A percentile compares a stretch with the other conserved stretches of the same genome.
Conservation (phyloP, 2,797 vertebrate genomes). For the Microhierax caerulescens region DNA sequence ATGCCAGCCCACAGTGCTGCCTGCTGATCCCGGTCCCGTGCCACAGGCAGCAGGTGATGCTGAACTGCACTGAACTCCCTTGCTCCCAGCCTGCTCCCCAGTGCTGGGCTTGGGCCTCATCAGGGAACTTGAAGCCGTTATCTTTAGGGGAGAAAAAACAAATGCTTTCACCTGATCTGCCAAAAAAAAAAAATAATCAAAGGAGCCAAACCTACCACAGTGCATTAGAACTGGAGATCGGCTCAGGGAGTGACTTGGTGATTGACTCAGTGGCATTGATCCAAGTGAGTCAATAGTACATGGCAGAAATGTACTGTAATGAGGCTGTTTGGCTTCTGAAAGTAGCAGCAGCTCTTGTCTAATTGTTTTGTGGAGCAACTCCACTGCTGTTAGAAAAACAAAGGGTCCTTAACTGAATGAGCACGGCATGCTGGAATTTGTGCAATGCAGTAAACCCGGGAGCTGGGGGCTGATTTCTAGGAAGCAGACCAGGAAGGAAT, state of each 20-base stretch:
- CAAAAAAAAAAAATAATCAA: background rate
- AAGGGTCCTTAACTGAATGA: background rate
- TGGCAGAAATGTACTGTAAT: background rate
- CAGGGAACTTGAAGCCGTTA: background rate
- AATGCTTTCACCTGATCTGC: background rate
- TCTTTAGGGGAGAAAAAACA: background rate
- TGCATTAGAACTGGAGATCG: background rate
- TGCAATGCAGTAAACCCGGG: background rate
- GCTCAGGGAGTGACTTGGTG: background rate
- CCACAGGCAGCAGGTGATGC: background rate
- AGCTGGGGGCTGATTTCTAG: background rate
- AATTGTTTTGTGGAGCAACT: background rate
- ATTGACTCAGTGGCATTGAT: background rate
- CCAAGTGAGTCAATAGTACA: background rate
- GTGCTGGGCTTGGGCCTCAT: background rate
- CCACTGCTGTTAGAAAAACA: background rate
- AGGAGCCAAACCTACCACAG: conserved; percentile 45
- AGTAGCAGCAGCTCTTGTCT: background rate
- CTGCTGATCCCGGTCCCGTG: background rate
- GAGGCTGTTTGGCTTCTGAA: background rate
- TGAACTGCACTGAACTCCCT: background rate
- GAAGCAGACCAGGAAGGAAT: background rate
- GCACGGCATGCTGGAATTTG: background rate
- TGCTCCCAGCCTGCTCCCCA: background rate
- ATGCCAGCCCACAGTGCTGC: background rate